phyloP scores from a whole-genome alignment of 2,888 invertebrate species.

The Parnassius orleans region DNA sequence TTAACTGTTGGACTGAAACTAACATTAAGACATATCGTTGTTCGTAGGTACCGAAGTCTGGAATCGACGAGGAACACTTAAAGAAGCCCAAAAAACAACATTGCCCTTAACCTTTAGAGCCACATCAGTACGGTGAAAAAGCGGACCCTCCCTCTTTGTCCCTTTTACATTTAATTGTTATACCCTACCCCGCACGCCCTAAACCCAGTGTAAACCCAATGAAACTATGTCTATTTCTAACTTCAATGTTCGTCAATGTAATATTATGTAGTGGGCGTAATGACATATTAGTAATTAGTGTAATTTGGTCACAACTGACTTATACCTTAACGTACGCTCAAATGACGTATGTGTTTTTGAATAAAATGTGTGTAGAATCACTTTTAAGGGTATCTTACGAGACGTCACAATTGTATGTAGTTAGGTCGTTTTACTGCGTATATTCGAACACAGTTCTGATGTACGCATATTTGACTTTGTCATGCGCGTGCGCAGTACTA shows the following conservation, averaged over 20 bases:
- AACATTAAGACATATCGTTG: not conserved
- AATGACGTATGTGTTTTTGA: conserved; percentile 16
- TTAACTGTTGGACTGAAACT: no score
- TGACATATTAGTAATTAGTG: conserved; percentile 24
- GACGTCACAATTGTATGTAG: conserved; percentile 13
- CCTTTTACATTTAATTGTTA: conserved; percentile 36
- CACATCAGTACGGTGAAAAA: conserved; percentile 71
- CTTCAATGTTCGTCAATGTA: conserved; percentile 27
- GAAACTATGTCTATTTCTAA: conserved; percentile 23
- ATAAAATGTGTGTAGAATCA: conserved; percentile 5
- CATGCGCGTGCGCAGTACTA: conserved; percentile 26
- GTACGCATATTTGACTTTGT: conserved; percentile 15
- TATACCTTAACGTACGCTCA: conserved; percentile 6
- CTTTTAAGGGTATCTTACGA: conserved; percentile 1
- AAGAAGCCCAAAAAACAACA: conserved; percentile 89
- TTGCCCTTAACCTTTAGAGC: conserved; percentile 84
- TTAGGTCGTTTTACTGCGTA: conserved; percentile 9
- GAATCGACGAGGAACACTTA: conserved; percentile 90
- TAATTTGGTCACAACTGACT: conserved; percentile 13
- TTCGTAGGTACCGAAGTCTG: conserved; percentile 64
- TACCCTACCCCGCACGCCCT: conserved; percentile 46
- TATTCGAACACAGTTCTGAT: conserved; percentile 12
- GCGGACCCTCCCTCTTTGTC: conserved; percentile 47
- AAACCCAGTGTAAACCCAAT: conserved; percentile 21
- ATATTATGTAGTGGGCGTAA: conserved; percentile 26